Percentiles rank a stretch among this genome's conserved stretches.
Conservation (phyloP, 1,140 invertebrate species). For the Drosophila malerkotliana region DNA sequence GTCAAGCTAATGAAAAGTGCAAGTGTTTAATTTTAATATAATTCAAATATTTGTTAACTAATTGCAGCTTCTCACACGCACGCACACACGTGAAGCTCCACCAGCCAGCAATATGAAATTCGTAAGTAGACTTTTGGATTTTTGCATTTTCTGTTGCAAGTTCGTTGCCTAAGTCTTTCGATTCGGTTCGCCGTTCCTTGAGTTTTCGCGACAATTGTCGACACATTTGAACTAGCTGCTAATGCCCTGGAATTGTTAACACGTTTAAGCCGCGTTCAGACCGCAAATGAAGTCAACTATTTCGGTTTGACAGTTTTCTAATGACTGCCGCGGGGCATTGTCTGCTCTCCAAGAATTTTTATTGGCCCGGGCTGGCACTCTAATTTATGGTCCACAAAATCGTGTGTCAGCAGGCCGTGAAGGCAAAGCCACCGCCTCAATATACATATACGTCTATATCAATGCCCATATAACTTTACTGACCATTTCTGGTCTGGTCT, state of each 20-base stretch:
- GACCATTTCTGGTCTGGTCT: constrained; percentile 8
- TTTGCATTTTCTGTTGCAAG: constrained; percentile 37
- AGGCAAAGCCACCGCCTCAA: constrained; percentile 46
- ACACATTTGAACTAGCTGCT: constrained; percentile 29
- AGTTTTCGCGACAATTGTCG: constrained; percentile 48
- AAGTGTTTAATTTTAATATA: constrained; percentile 60
- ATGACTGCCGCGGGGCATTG: constrained; percentile 35
- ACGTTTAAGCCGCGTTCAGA: constrained; percentile 41
- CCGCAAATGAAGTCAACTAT: constrained; percentile 59
- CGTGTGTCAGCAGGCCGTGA: constrained; percentile 58
- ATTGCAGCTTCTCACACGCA: constrained; percentile 61
- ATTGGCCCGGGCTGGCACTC: constrained; percentile 57
- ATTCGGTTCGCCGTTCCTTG: constrained; percentile 16
- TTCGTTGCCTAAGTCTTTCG: constrained; percentile 77
- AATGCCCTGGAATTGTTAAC: constrained; percentile 48
- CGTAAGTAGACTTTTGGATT: constrained; percentile 57
- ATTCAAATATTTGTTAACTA: constrained; percentile 76
- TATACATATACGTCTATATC: constrained; percentile 35
- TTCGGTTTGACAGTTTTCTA: constrained; percentile 39
- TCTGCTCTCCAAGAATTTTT: constrained; percentile 64
- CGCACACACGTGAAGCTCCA: constrained; percentile 34
- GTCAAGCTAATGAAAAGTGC: constrained; percentile 39
- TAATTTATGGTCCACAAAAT: constrained; percentile 68
- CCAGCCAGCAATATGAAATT: constrained; percentile 78
- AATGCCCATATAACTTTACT: constrained; percentile 29